A percentile compares a stretch with the other conserved stretches of the same genome.
These are phyloP conservation scores for Nematostella vectensis DNA, from an alignment of 92 coral and sea anemone genomes.

Conservation along the genomic window DNA sequence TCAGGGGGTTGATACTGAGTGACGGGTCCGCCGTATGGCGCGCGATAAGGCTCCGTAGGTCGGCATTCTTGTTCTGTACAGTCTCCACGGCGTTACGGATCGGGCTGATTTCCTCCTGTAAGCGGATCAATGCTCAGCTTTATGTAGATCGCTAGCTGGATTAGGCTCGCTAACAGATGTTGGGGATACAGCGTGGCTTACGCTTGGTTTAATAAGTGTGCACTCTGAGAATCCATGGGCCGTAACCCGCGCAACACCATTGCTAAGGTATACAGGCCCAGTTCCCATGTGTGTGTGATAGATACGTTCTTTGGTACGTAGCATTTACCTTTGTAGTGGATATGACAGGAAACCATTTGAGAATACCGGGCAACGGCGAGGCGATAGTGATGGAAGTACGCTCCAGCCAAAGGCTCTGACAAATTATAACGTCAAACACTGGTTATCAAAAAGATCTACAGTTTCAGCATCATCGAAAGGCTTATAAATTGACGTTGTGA, in stretches of 20 bases:
- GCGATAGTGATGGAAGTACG: constrained; percentile 68
- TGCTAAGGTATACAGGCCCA: too few species aligned
- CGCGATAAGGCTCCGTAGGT: constrained; percentile 56
- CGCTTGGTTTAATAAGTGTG: background rate
- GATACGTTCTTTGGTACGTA: background rate
- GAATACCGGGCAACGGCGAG: constrained; percentile 78
- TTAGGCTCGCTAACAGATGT: background rate
- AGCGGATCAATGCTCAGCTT: too few species aligned
- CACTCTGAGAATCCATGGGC: too few species aligned
- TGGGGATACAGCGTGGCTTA: background rate
- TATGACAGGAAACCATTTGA: constrained; percentile 82
- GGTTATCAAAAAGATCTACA: too few species aligned
- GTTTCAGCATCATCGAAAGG: too few species aligned
- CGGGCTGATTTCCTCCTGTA: constrained; percentile 83
- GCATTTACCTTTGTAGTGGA: constrained; percentile 66
- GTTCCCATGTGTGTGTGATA: too few species aligned
- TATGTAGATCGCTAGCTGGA: background rate
- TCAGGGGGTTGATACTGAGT: constrained; percentile 77
- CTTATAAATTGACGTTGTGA: too few species aligned
- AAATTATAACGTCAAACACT: too few species aligned
- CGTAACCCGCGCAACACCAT: too few species aligned
- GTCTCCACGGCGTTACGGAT: constrained; percentile 91
- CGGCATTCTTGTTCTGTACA: constrained; percentile 78
- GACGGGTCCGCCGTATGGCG: constrained; percentile 49
- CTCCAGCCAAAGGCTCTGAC: constrained; percentile 86